Evolutionary conservation across 2,797 vertebrate species (phyloP).

Genomic region (Sebastes minor): DNA sequence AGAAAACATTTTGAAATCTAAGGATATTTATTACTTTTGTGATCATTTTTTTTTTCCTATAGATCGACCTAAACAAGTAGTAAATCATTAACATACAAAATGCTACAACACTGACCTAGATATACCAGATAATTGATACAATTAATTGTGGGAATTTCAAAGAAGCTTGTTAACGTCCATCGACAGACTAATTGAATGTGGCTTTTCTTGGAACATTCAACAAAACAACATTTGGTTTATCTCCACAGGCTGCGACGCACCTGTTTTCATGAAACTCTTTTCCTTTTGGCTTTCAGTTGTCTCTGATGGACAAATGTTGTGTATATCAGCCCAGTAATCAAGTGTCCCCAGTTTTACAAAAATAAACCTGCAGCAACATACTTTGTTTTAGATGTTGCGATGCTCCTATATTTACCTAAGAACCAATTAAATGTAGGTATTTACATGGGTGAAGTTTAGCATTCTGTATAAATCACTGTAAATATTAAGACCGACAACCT

Average conservation of each 20-base stretch:
- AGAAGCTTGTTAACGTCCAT: neutral
- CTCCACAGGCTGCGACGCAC: neutral
- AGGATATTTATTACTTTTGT: neutral
- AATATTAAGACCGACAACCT: neutral
- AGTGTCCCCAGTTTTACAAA: neutral
- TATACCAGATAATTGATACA: neutral
- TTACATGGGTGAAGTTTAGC: neutral
- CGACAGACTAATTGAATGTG: neutral
- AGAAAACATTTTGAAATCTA: neutral
- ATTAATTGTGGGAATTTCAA: neutral
- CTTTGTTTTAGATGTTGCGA: neutral
- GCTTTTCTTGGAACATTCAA: neutral
- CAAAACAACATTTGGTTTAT: neutral
- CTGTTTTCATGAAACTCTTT: neutral
- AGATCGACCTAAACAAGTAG: neutral
- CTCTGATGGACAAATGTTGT: neutral
- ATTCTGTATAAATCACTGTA: neutral
- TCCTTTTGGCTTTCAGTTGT: neutral
- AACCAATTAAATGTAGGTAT: neutral
- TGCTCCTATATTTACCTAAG: neutral
- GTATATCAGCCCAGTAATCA: neutral
- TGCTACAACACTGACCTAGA: neutral
- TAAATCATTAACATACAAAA: neutral
- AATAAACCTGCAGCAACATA: neutral
- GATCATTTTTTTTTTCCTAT: neutral